Conservation (phyloP, 2,888 invertebrate genomes). For the Melinaea marsaeus region DNA sequence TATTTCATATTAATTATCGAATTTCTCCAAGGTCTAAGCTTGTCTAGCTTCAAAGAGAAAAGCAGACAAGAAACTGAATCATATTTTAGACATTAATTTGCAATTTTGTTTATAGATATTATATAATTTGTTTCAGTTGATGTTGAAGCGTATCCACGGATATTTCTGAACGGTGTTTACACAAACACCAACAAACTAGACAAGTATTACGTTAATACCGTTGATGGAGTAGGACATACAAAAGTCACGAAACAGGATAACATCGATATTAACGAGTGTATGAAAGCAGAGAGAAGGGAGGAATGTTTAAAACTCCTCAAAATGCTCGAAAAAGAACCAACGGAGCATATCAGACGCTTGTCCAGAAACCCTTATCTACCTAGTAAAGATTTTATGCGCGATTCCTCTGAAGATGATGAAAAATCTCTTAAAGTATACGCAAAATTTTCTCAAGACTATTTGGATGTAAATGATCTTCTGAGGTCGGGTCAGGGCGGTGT, state of each 20-base stretch:
- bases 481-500: slow-evolving; percentile 8
- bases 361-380: no score
- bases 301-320: not conserved
- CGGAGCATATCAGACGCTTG: not conserved
- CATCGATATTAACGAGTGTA: not conserved
- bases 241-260: not conserved
- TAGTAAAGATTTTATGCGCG: not conserved
- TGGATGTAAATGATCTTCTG: slow-evolving; percentile 32
- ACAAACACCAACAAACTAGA: not conserved
- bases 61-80: no score
- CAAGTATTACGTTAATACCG: not conserved
- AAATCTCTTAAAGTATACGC: not conserved
- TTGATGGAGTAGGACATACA: not conserved
- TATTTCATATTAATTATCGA: no score
- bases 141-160: not conserved
- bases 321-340: not conserved
- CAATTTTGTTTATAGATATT: not conserved
- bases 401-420: slow-evolving; percentile 4
- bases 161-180: slow-evolving; percentile 3
- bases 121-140: not conserved
- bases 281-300: not conserved
- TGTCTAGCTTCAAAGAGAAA: no score
- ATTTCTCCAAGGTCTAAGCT: no score
- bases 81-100: no score
- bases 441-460: slow-evolving; percentile 30